phyloP scores from a whole-genome alignment of 2,113 vertebrate species.

The Spermophilus dauricus region DNA sequence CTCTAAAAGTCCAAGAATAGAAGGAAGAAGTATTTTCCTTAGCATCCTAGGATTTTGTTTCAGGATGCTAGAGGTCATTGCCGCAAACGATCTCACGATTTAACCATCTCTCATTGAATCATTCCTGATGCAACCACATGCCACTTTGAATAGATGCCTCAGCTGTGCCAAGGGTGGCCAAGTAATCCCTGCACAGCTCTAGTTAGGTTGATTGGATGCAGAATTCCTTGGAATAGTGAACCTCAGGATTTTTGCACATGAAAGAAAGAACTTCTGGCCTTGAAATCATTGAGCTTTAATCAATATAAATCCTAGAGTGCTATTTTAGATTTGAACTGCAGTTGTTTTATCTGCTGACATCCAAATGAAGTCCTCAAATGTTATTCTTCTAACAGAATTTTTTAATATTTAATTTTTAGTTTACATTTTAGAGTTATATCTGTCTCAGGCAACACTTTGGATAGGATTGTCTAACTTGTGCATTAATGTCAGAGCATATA shows the following conservation, averaged over 20 bases:
- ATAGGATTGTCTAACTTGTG: background rate
- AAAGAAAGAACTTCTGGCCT: constrained; percentile 5
- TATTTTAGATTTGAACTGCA: background rate
- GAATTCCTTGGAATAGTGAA: background rate
- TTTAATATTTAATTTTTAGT: constrained; percentile 12
- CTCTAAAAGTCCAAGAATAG: constrained; percentile 59
- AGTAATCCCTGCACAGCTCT: constrained; percentile 39
- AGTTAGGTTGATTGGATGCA: constrained; percentile 29
- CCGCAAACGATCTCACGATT: constrained; percentile 67
- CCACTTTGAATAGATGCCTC: constrained; percentile 84
- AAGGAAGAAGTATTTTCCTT: constrained; percentile 56
- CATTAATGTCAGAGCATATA: background rate
- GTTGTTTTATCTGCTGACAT: constrained; percentile 9
- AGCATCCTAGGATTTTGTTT: constrained; percentile 32
- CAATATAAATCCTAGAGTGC: constrained; percentile 43
- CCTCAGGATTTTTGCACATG: constrained; percentile 57
- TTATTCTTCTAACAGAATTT: constrained; percentile 13
- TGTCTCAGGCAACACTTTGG: background rate
- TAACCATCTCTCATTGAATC: constrained; percentile 64
- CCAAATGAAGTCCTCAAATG: constrained; percentile 8
- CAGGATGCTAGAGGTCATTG: background rate
- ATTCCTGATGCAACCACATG: constrained; percentile 72
- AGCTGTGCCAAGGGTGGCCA: constrained; percentile 77
- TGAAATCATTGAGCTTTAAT: background rate
- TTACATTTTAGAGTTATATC: background rate